Percentiles rank a stretch among this genome's conserved stretches.
phyloP scores from a whole-genome alignment of 2,888 invertebrate species.

The Microplitis deprimator region DNA sequence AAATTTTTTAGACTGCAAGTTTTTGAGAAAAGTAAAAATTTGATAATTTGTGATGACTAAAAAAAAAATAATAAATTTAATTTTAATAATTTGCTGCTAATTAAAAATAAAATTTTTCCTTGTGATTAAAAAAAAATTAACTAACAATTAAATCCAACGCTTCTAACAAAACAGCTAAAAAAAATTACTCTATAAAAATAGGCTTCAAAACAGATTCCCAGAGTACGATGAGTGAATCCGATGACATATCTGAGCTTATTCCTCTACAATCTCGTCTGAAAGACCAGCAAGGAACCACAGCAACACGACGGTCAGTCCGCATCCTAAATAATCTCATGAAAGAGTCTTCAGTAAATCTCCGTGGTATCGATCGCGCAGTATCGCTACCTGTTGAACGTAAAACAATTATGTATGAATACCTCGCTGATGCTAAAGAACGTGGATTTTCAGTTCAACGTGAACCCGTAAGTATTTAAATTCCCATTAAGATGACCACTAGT shows the following conservation, averaged over 20 bases:
- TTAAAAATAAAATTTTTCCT: no score
- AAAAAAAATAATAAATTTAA: neutral
- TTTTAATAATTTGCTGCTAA: neutral
- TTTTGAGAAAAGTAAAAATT: no score
- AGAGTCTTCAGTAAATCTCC: constrained; percentile 53
- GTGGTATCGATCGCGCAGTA: constrained; percentile 62
- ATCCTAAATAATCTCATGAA: constrained; percentile 56
- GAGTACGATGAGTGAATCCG: constrained; percentile 42
- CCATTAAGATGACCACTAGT: neutral
- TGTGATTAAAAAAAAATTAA: no score
- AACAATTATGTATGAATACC: constrained; percentile 52
- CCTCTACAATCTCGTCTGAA: constrained; percentile 59
- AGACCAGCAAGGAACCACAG: constrained; percentile 49
- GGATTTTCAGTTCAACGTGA: constrained; percentile 65
- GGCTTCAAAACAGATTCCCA: constrained; percentile 42
- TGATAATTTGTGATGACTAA: no score
- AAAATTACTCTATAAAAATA: neutral
- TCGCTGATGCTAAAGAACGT: constrained; percentile 57
- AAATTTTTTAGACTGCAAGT: no score
- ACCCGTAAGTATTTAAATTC: constrained; percentile 52
- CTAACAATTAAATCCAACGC: no score
- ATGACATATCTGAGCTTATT: constrained; percentile 51
- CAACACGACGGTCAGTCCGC: constrained; percentile 61
- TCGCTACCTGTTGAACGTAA: constrained; percentile 65
- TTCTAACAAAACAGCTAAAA: no score